Base-by-base conservation (phyloP, 2,888 invertebrate genomes). In the Troglohyphantes excavatus region DNA sequence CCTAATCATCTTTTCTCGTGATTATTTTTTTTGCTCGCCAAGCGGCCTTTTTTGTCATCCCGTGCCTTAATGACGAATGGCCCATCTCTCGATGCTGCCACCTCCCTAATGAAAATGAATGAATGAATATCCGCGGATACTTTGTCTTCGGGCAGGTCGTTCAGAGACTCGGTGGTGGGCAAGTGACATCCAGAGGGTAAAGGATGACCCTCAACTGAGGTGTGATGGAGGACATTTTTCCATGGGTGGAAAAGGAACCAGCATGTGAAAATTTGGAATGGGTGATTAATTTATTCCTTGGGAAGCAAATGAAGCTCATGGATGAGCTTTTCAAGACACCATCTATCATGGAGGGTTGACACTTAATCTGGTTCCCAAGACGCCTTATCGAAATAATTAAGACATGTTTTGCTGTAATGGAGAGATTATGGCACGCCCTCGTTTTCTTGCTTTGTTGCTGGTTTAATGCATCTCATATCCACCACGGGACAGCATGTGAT, bases 101-200 rank as follows among this genome's bases (percentile, higher is more conserved):
- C 59, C 81, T 53, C 33, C 53, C 72, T 88, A 88, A 88, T 88
- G 87, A 88, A 88, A 88, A 88, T 81, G 81, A 81, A 88, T 87
- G 86, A 79, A 87, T 81, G 67, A 81, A 87, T 87, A 87, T 79
- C 86, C 86, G 68, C 27, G 23, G 79, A 63, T 72, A 78, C 72
- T 87, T 72, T 87, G 86, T 79, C 86, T 79, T 65, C 27, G 21
- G 33, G 5, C 23, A 2, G n/a, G n/a, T 17, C 33, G 39, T 39
- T 43, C 43, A 21, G 39, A 27, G 68, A 39, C 33, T 43, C 33
- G 19, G 6, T 17, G 19, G n/a, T n/a, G n/a, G n/a, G n/a, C 21
- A 13, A 78, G 29, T 68, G 67, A 81, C 81, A 65, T 81, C 53
- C 68, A 17, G 68, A 65, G 65, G 63, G 78, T 78, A 65, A 78